Evolutionary conservation across 2,113 vertebrate genomes (phyloP).

Genomic region (Barbus barbus): DNA sequence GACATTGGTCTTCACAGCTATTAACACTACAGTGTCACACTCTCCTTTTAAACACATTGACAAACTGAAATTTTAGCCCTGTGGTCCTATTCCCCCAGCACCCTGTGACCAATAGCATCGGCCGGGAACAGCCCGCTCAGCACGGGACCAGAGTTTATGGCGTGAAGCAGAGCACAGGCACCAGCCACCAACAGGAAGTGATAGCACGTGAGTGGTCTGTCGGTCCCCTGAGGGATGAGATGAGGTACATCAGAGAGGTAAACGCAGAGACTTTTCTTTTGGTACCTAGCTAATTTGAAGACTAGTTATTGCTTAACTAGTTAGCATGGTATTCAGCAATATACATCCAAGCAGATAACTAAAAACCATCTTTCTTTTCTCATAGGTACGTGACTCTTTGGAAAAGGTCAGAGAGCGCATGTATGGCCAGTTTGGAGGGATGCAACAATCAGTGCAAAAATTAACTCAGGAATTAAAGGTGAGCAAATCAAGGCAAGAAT

Average conservation of each 20-base stretch:
- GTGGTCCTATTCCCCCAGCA: constrained; percentile 76
- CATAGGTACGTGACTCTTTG: constrained; percentile 91
- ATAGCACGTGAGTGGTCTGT: constrained; percentile 90
- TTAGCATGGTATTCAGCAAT: neutral
- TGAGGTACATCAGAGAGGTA: constrained; percentile 96
- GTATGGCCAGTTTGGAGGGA: constrained; percentile 93
- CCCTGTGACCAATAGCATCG: constrained; percentile 78
- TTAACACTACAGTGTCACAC: neutral
- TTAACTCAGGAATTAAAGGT: constrained; percentile 89
- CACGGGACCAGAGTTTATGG: constrained; percentile 85
- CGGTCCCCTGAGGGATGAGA: constrained; percentile 91
- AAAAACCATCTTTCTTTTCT: neutral
- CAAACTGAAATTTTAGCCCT: constrained; percentile 70
- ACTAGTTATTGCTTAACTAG: neutral
- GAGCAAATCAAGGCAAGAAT: constrained; percentile 54
- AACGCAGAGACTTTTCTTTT: constrained; percentile 62
- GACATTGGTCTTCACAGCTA: too few relatives aligned
- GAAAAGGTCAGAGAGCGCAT: constrained; percentile 94
- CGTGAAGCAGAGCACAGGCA: constrained; percentile 81
- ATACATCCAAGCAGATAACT: neutral
- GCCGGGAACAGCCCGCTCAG: constrained; percentile 71
- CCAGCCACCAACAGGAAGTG: constrained; percentile 87
- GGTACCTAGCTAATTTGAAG: neutral
- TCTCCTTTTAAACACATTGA: constrained; percentile 18
- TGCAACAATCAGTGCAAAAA: constrained; percentile 90